phyloP scores from a whole-genome alignment of 2,888 invertebrate genomes.

The Alcis repandata region DNA sequence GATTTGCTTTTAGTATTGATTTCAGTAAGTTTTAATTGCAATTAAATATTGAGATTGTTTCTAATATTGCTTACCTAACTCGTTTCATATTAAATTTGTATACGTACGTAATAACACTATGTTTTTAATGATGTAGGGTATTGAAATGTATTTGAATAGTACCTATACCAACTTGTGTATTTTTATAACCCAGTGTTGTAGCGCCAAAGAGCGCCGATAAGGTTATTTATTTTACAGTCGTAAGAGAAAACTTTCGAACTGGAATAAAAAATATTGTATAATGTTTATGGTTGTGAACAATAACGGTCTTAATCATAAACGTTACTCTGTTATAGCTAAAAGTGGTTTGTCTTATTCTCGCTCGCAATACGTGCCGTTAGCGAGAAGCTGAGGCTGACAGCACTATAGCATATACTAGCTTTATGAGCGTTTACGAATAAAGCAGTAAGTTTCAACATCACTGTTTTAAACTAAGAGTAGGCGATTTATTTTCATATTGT shows the following conservation, averaged over 20 bases:
- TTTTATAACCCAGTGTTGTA: conserved; percentile 5
- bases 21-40: background rate
- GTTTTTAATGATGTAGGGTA: conserved; percentile 2
- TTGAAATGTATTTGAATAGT: background rate
- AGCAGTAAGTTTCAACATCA: conserved; percentile 6
- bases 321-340: too few species aligned
- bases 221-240: conserved; percentile 5
- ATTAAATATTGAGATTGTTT: background rate
- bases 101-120: conserved; percentile 5
- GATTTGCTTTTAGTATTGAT: background rate
- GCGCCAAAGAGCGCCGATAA: background rate
- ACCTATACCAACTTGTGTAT: background rate
- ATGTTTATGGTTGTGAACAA: conserved; percentile 29
- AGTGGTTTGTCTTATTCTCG: too few species aligned
- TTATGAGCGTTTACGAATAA: too few species aligned
- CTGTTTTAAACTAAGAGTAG: conserved; percentile 11
- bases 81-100: conserved; percentile 8
- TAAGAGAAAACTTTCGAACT: background rate
- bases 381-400: too few species aligned
- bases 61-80: background rate
- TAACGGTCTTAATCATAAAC: background rate
- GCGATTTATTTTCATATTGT: conserved; percentile 11
- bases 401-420: too few species aligned
- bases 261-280: conserved; percentile 7
- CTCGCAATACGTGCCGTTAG: too few species aligned